Base-by-base conservation (phyloP, 2,888 invertebrate species). In the Leistus spinibarbis region DNA sequence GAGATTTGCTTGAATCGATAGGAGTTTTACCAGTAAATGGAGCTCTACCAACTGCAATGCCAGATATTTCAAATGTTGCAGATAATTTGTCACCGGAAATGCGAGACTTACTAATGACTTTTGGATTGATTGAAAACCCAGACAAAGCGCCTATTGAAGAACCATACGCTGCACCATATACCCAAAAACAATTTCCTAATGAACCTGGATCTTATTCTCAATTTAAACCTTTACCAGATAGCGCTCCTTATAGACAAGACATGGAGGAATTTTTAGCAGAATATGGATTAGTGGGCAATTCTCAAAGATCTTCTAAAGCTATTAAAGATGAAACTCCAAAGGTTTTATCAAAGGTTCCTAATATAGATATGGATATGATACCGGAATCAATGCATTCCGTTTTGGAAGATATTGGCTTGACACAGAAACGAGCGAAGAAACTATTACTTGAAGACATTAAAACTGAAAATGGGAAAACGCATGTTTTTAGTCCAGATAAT, bases 1-100 rank as follows among this genome's bases (percentile, higher is more conserved):
- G 85, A 80, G 83, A 86, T 10, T 79, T 85, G 17, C 78, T 88
- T 9, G 86, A 86, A 5, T 85, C 87, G 0, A 84, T 88, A n/a
- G 87, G 86, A 0, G 80, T 86, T 0, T 81, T 82, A 17, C 73
- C 73, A 40, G 5, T 10, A 67, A 56, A 67, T 53, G 16, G 20
- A 4, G 78, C 82, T 0, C 80, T 81, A 0, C 80, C 82, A 56
- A 82, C 82, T 1, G 63, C 78, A 3, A 73, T 81, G 3, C 84
- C 85, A 3, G 82, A 85, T 76, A 81, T 84, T n/a, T 80, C 82
- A 27, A 78, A 81, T 57, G 82, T 85, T 2, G 86, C 84, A 3
- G 83, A 84, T 60, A 84, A 81, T 76, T 79, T 86, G 74, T 82
- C 81, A 17, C 85, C 86, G 7, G 86, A 86, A 54, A 86, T 86